These are phyloP conservation scores for Spea multiplicata DNA, from an alignment of 2,113 vertebrate genomes.

Conservation along the genomic window DNA sequence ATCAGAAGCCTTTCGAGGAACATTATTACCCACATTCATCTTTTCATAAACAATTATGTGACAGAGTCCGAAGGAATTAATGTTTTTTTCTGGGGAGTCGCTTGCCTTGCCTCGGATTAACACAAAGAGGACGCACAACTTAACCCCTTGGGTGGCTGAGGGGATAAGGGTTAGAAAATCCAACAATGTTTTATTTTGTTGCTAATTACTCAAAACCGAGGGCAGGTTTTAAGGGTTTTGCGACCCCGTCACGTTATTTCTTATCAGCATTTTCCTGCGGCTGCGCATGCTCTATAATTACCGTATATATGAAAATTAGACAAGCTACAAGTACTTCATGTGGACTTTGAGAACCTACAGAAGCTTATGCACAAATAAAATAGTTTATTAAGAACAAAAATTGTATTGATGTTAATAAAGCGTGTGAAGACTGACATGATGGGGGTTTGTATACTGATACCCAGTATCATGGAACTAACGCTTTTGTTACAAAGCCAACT, in stretches of 20 bases:
- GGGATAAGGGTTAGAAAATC: background rate
- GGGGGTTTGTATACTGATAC: too few species aligned
- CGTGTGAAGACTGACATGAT: too few species aligned
- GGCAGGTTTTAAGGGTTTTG: background rate
- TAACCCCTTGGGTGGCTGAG: slow-evolving; percentile 47
- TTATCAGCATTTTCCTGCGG: background rate
- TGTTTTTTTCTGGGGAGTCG: slow-evolving; percentile 52
- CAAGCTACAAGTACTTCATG: background rate
- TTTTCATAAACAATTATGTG: slow-evolving; percentile 71
- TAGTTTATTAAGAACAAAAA: slow-evolving; percentile 47
- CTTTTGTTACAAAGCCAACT: too few species aligned
- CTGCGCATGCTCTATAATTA: background rate
- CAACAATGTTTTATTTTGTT: background rate
- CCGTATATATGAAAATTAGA: background rate
- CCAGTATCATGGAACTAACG: too few species aligned
- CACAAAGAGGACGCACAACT: slow-evolving; percentile 20
- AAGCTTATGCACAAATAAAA: slow-evolving; percentile 6
- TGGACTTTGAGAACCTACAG: background rate
- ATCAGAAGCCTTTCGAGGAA: slow-evolving; percentile 60
- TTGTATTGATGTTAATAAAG: too few species aligned
- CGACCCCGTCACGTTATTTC: background rate
- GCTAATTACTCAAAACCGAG: slow-evolving; percentile 59
- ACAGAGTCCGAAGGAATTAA: slow-evolving; percentile 59
- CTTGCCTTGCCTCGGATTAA: slow-evolving; percentile 40
- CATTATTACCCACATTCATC: slow-evolving; percentile 65